Evolutionary conservation across 2,888 invertebrate species (phyloP).

Genomic region (Mythimna impura): DNA sequence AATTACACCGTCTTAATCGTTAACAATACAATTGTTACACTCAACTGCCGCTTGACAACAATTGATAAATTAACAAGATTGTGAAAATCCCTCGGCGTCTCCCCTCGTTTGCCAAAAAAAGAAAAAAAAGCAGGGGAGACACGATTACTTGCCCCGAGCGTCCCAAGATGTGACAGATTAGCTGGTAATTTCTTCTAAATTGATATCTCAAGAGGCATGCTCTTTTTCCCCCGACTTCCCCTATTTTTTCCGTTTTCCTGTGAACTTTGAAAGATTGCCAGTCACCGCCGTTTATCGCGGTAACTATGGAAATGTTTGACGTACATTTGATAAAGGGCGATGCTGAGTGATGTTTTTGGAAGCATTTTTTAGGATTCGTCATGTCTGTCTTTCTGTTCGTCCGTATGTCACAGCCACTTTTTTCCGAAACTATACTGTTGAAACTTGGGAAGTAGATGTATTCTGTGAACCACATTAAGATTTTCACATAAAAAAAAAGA

Average conservation of each 20-base stretch:
- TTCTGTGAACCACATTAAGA: too few species aligned
- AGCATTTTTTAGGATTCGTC: too few species aligned
- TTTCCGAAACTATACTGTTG: too few species aligned
- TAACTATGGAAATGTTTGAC: slow-evolving; percentile 75
- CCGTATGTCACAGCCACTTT: too few species aligned
- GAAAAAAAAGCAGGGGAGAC: slow-evolving; percentile 82
- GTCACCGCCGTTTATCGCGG: slow-evolving; percentile 78
- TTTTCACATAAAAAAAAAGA: too few species aligned
- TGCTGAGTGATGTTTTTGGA: slow-evolving; percentile 48
- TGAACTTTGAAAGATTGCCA: slow-evolving; percentile 81
- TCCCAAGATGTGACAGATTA: slow-evolving; percentile 89
- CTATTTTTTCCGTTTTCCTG: slow-evolving; percentile 67
- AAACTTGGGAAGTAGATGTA: too few species aligned
- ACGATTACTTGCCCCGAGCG: slow-evolving; percentile 82
- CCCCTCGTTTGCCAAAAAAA: slow-evolving; percentile 72
- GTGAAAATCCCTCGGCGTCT: slow-evolving; percentile 74
- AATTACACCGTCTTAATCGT: slow-evolving; percentile 50
- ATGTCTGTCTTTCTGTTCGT: too few species aligned
- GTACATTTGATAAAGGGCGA: slow-evolving; percentile 70
- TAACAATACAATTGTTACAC: slow-evolving; percentile 66
- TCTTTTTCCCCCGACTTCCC: slow-evolving; percentile 70
- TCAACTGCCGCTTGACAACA: slow-evolving; percentile 79
- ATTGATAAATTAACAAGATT: slow-evolving; percentile 87
- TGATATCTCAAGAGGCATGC: slow-evolving; percentile 87
- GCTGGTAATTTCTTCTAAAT: slow-evolving; percentile 88